Conservation (phyloP, 2,888 invertebrate species). For the Hypomecis punctinalis region DNA sequence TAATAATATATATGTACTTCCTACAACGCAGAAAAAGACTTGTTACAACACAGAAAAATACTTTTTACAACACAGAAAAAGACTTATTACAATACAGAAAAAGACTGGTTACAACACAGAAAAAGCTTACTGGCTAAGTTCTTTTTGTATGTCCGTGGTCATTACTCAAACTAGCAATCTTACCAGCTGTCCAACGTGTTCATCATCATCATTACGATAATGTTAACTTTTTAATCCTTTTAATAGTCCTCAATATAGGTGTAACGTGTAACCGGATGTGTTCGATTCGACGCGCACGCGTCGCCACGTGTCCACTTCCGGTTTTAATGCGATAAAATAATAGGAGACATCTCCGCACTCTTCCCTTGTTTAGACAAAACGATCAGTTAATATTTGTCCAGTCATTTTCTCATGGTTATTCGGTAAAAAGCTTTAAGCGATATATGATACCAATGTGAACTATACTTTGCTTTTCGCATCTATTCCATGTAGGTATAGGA, state of each 20-base stretch:
- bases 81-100: too few relatives aligned
- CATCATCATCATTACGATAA: neutral
- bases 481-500: too few relatives aligned
- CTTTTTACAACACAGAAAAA: too few relatives aligned
- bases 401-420: slow-evolving; percentile 57
- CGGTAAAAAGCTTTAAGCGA: slow-evolving; percentile 28
- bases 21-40: too few relatives aligned
- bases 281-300: slow-evolving; percentile 76
- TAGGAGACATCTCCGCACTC: slow-evolving; percentile 81
- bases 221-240: slow-evolving; percentile 10
- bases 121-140: too few relatives aligned
- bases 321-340: slow-evolving; percentile 79
- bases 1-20: too few relatives aligned
- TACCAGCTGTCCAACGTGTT: neutral
- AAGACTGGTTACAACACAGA: too few relatives aligned
- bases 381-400: slow-evolving; percentile 55
- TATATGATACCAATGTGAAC: slow-evolving; percentile 10
- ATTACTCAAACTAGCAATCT: neutral
- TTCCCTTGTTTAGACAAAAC: slow-evolving; percentile 64
- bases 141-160: too few relatives aligned
- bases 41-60: too few relatives aligned
- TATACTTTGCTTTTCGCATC: neutral
- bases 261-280: slow-evolving; percentile 68
- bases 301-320: slow-evolving; percentile 78
- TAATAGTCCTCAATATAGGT: slow-evolving; percentile 42